phyloP scores from a whole-genome alignment of 2,888 invertebrate species.

The Temnothorax rugatulus region DNA sequence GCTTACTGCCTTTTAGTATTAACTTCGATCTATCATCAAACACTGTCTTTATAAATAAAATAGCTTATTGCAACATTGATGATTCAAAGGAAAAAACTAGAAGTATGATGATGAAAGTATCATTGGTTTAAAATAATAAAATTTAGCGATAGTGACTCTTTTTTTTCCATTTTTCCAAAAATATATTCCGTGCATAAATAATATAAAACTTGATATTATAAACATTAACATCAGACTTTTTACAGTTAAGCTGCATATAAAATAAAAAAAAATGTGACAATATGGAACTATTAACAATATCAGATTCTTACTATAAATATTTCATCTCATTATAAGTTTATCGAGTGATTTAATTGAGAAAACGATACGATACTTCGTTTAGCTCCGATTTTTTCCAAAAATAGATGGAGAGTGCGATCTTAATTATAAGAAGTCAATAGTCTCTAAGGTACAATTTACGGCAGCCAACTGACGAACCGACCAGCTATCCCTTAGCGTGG shows the following conservation, averaged over 20 bases:
- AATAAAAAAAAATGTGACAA: neutral
- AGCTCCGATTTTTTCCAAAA: constrained; percentile 54
- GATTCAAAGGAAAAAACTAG: neutral
- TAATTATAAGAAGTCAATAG: constrained; percentile 77
- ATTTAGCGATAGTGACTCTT: neutral
- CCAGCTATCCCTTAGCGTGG: constrained; percentile 33
- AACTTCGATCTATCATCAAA: neutral
- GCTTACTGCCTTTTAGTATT: neutral
- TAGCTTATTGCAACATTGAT: neutral
- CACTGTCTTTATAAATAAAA: neutral
- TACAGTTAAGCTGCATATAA: neutral
- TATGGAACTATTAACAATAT: no score
- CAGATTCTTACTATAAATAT: constrained; percentile 12
- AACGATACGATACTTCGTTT: neutral
- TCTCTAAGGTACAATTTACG: constrained; percentile 70
- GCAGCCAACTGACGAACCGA: constrained; percentile 23
- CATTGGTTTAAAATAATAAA: neutral
- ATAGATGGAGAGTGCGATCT: constrained; percentile 63
- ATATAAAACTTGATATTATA: neutral
- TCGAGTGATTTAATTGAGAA: constrained; percentile 7
- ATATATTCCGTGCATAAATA: neutral
- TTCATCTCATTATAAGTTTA: neutral
- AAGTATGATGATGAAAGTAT: neutral
- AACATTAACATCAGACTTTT: neutral
- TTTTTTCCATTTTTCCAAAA: no score